Base-by-base conservation (phyloP, 2,888 invertebrate genomes). In the Meta bourneti region DNA sequence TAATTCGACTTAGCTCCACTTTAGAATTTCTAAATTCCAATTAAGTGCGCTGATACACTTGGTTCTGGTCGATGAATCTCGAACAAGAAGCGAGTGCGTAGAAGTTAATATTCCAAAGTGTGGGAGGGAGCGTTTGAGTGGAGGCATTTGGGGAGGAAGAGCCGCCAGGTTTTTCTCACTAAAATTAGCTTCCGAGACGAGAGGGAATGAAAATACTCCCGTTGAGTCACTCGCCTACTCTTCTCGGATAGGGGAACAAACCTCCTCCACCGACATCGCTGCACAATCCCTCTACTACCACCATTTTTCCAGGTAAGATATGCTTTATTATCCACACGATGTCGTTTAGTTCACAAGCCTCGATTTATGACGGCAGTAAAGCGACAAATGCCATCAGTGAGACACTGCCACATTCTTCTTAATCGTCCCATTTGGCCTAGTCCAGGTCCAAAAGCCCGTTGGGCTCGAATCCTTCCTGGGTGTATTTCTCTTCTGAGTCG, bases 151-250 rank as follows among this genome's bases (percentile, higher is more conserved):
- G 16, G 48, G 85, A 48, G 77, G 52, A 54, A 54, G 34, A 9
- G 61, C 51, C 16, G 86, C 86, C 86, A 86, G 78, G 78, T 78
- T 86, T 86, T 78, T 48, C 69, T 77, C 77, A 54, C 86, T 86
- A 86, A 86, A 86, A 86, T 86, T 86, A 86, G 86, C 86, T 20
- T 49, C 78, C 49, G 69, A 20, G 51, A 77, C 51, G 11, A 19
- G 71, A 72, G 83, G 89, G 70, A 78, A 78, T 89, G 89, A 83
- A 89, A 89, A 89, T 89, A 83, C 82, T n/a, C 61, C 13, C 52
- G 82, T 83, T 89, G 89, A 89, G 82, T 89, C 89, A 89, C 70
- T 70, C 61, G 61, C 61, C 61, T 61, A 74, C n/a, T 13, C 20
- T 70, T 11, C 83, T 70, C 61, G 20, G 13, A 82, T 51, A 49